These are phyloP conservation scores for Drosophila pseudotalamancana DNA, from an alignment of 2,888 invertebrate species.

Conservation along the genomic window DNA sequence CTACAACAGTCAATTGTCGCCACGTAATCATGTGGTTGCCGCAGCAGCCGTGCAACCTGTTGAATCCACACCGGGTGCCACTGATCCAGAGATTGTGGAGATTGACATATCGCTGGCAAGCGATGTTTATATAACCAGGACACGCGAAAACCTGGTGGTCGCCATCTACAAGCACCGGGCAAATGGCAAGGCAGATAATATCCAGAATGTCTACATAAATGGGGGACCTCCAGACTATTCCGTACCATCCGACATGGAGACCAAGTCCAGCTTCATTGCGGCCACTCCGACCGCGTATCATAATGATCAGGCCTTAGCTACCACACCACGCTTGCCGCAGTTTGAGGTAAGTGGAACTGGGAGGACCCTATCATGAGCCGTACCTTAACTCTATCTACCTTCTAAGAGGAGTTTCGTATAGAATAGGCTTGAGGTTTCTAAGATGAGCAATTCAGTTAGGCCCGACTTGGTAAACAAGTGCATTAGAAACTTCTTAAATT, in stretches of 20 bases:
- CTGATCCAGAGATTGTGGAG: background rate
- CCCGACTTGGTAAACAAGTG: background rate
- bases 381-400: no score
- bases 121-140: background rate
- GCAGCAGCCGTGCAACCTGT: background rate
- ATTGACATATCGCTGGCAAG: background rate
- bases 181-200: fast-evolving
- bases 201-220: background rate
- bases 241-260: background rate
- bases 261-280: fast-evolving
- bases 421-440: no score
- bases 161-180: background rate
- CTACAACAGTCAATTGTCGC: no score
- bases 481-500: background rate
- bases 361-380: background rate
- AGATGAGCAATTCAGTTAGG: no score
- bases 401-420: no score
- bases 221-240: background rate
- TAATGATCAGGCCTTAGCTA: no score
- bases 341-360: no score
- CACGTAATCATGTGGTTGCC: background rate
- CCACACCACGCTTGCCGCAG: no score
- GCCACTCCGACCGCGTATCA: background rate
- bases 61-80: background rate
- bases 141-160: background rate